Percentiles rank a stretch among this genome's conserved stretches.
phyloP scores from a whole-genome alignment of 1,140 invertebrate species.

The Venturia canescens region DNA sequence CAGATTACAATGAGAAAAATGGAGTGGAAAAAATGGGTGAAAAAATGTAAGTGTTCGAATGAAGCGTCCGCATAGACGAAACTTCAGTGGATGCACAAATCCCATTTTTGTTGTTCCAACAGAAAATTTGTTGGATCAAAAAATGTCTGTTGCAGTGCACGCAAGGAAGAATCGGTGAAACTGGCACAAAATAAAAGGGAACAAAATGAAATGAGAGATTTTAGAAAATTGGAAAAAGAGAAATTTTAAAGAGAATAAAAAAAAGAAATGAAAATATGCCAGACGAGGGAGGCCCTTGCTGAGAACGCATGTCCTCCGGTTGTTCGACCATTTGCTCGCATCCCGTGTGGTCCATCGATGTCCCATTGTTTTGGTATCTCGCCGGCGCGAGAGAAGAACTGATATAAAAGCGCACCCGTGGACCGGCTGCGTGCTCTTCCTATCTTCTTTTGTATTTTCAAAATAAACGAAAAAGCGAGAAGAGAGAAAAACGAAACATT shows the following conservation, averaged over 20 bases:
- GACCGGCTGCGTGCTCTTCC: conserved; percentile 25
- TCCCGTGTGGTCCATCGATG: conserved; percentile 77
- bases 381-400: conserved; percentile 40
- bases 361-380: conserved; percentile 72
- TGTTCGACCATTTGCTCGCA: conserved; percentile 77
- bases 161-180: no score
- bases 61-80: no score
- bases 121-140: no score
- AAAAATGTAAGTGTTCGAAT: no score
- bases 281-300: conserved; percentile 62
- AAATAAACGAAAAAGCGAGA: conserved; percentile 44
- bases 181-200: background rate
- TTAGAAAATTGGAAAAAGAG: conserved; percentile 5
- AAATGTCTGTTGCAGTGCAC: no score
- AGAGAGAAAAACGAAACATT: conserved; percentile 29
- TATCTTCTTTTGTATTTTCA: background rate
- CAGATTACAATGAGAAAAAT: no score
- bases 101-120: no score
- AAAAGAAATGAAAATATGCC: conserved; percentile 46
- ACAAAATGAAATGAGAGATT: conserved; percentile 4
- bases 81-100: no score
- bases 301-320: conserved; percentile 76
- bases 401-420: conserved; percentile 18
- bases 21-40: no score
- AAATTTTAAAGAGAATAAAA: conserved; percentile 34